A percentile compares a stretch with the other conserved stretches of the same genome.
These are phyloP conservation scores for Odontamblyopus rebecca DNA, from an alignment of 2,797 vertebrate species.

Conservation along the genomic window DNA sequence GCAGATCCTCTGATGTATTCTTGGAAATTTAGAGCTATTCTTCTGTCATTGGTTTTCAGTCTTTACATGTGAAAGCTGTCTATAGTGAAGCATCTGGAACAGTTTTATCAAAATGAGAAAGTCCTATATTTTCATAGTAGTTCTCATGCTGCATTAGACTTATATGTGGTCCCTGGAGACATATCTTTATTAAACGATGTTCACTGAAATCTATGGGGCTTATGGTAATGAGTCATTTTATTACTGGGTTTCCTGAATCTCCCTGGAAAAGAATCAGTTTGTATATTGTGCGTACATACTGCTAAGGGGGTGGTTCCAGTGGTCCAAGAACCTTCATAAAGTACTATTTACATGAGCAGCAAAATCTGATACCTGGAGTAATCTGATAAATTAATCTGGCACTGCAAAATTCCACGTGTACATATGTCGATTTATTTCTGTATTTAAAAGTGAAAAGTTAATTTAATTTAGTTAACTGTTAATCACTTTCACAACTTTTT, in stretches of 20 bases:
- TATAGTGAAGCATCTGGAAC: slow-evolving; percentile 47
- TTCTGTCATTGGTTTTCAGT: not conserved
- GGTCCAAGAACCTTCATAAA: not conserved
- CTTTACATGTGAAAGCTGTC: not conserved
- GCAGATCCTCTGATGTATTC: not conserved
- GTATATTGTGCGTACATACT: not conserved
- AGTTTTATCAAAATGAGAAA: slow-evolving; percentile 49
- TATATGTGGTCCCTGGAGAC: slow-evolving; percentile 45
- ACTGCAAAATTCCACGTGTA: not conserved
- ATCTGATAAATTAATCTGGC: not conserved
- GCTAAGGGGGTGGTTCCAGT: too few relatives aligned
- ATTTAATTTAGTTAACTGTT: not conserved
- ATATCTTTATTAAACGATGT: slow-evolving; percentile 49
- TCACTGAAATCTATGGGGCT: slow-evolving; percentile 28
- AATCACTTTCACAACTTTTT: not conserved
- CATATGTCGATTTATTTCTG: not conserved
- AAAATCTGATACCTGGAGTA: not conserved
- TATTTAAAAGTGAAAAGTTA: not conserved
- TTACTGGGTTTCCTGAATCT: slow-evolving; percentile 18
- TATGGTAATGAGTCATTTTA: slow-evolving; percentile 23
- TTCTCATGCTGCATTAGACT: slow-evolving; percentile 38
- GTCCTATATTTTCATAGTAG: slow-evolving; percentile 49
- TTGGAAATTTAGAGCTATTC: not conserved
- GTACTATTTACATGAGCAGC: not conserved
- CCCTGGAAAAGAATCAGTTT: not conserved